Conservation (phyloP, 2,888 invertebrate genomes). For the Drosophila birchii region DNA sequence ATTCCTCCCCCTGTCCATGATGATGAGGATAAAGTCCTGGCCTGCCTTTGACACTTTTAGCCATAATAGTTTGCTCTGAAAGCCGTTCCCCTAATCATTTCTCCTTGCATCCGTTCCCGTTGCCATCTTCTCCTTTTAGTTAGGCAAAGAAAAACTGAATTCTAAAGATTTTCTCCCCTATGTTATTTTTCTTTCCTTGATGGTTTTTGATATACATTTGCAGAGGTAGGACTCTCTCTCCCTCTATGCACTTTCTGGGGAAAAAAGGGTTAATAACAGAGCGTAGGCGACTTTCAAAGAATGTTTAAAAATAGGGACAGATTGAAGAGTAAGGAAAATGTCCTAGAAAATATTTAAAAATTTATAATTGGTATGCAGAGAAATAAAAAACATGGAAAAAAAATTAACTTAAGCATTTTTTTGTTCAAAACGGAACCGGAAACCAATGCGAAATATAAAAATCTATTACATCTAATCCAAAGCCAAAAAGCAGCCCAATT, state of each 20-base stretch:
- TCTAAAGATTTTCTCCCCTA: conserved; percentile 49
- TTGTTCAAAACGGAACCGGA: not conserved
- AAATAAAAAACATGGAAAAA: not conserved
- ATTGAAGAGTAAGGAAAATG: not conserved
- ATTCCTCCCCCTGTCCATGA: conserved; percentile 53
- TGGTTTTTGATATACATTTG: conserved; percentile 40
- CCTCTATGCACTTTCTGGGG: conserved; percentile 2
- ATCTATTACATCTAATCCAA: conserved; percentile 25
- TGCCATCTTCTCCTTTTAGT: conserved; percentile 30
- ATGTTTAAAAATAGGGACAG: conserved; percentile 8
- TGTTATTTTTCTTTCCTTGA: conserved; percentile 23
- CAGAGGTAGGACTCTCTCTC: not conserved
- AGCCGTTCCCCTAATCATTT: conserved; percentile 33
- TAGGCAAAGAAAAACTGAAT: conserved; percentile 34
- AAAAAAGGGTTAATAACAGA: conserved; percentile 30
- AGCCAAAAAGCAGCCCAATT: conserved; percentile 18
- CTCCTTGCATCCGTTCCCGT: conserved; percentile 7
- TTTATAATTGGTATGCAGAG: not conserved
- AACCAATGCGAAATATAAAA: conserved; percentile 4
- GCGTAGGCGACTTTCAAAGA: not conserved
- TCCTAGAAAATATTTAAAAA: not conserved
- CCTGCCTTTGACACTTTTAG: conserved; percentile 74
- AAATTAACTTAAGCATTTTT: too few relatives aligned
- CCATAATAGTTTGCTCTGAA: conserved; percentile 61
- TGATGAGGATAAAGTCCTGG: conserved; percentile 31